A percentile compares a stretch with the other conserved stretches of the same genome.
Conservation (phyloP, 2,888 invertebrate genomes). For the Synanthedon vespiformis region DNA sequence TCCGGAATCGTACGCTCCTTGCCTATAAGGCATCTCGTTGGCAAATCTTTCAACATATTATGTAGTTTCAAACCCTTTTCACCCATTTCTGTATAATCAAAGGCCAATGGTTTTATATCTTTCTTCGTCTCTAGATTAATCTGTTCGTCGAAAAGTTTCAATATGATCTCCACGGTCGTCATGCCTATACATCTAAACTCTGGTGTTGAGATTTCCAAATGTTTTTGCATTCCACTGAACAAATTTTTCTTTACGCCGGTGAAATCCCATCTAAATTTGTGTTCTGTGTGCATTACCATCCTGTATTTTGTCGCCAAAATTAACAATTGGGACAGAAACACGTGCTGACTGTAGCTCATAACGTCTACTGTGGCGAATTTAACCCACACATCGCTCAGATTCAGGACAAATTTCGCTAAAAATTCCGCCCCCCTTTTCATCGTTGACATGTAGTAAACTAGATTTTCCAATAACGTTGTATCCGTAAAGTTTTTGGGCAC, state of each 20-base stretch:
- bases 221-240: conserved; percentile 75
- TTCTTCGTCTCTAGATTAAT: conserved; percentile 28
- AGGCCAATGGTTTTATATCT: conserved; percentile 65
- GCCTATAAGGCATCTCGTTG: conserved; percentile 44
- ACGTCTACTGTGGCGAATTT: conserved; percentile 73
- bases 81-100: conserved; percentile 74
- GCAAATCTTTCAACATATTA: conserved; percentile 49
- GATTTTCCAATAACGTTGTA: conserved; percentile 66
- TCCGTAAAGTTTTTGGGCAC: conserved; percentile 72
- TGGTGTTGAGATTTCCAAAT: conserved; percentile 74
- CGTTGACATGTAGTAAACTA: conserved; percentile 72
- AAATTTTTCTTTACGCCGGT: conserved; percentile 61
- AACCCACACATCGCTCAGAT: conserved; percentile 76
- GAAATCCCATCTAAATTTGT: conserved; percentile 27
- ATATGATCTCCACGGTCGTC: conserved; percentile 76
- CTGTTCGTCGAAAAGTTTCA: conserved; percentile 63
- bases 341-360: conserved; percentile 76
- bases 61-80: conserved; percentile 56
- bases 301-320: conserved; percentile 68
- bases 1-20: conserved; percentile 23
- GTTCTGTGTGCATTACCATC: conserved; percentile 31
- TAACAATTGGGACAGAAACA: conserved; percentile 77
- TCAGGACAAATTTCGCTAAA: conserved; percentile 52
- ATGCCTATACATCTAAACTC: conserved; percentile 78
- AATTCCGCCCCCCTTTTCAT: conserved; percentile 30